A percentile compares a stretch with the other conserved stretches of the same genome.
These are phyloP conservation scores for Pseudomyrmex sp. DNA, from an alignment of 1,140 invertebrate species.

Conservation along the genomic window DNA sequence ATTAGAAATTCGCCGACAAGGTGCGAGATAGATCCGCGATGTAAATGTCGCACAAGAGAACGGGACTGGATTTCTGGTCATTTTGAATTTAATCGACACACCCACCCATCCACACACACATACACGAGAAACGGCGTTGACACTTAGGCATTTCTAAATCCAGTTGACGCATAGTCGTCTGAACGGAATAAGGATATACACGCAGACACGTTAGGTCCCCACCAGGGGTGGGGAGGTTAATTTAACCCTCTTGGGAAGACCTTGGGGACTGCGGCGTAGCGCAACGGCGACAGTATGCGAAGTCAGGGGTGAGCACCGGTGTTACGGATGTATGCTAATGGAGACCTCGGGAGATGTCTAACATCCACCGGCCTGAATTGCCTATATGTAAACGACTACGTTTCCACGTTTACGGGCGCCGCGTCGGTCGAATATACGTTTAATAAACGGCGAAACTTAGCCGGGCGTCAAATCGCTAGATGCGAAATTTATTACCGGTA, in stretches of 20 bases:
- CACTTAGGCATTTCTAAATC: constrained; percentile 35
- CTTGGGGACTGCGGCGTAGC: not conserved
- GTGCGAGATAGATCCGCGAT: constrained; percentile 7
- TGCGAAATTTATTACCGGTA: constrained; percentile 56
- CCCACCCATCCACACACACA: too few relatives aligned
- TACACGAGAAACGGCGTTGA: too few relatives aligned
- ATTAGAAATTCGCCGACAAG: constrained; percentile 49
- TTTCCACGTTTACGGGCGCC: constrained; percentile 13
- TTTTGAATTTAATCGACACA: constrained; percentile 49
- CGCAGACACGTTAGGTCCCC: constrained; percentile 57
- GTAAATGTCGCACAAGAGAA: constrained; percentile 7
- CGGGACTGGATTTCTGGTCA: constrained; percentile 29
- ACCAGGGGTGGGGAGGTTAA: constrained; percentile 68
- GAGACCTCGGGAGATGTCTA: constrained; percentile 79
- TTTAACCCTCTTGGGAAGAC: constrained; percentile 67
- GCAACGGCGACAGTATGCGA: constrained; percentile 64
- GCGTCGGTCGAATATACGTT: constrained; percentile 27
- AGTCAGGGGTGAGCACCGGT: constrained; percentile 74
- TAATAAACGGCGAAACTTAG: constrained; percentile 46
- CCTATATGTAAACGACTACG: constrained; percentile 66
- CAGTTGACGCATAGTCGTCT: not conserved
- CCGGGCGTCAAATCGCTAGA: constrained; percentile 11
- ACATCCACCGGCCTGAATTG: constrained; percentile 74
- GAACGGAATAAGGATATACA: constrained; percentile 54
- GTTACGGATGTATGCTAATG: constrained; percentile 81